Conservation (phyloP, 2,888 invertebrate species). For the Drymonia ruficornis region DNA sequence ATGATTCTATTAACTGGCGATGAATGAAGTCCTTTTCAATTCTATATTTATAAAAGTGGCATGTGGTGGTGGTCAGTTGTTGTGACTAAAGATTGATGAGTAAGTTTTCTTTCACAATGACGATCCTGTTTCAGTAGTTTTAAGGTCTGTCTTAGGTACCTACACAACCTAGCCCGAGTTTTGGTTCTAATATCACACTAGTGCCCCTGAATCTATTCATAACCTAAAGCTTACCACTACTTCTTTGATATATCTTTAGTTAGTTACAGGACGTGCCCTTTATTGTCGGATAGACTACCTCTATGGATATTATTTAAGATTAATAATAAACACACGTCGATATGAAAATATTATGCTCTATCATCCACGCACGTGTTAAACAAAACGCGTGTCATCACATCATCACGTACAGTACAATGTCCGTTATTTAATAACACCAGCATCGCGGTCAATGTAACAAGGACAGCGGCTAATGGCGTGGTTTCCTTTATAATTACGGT, state of each 20-base stretch:
- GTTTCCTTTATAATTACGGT: conserved; percentile 14
- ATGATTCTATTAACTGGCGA: background rate
- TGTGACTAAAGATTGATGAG: too few relatives aligned
- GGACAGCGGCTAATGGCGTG: conserved; percentile 21
- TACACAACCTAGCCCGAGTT: too few relatives aligned
- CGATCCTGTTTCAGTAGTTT: too few relatives aligned
- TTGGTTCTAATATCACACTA: too few relatives aligned
- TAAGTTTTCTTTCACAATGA: too few relatives aligned
- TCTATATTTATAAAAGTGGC: background rate
- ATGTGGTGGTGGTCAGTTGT: too few relatives aligned
- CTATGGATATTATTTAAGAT: background rate
- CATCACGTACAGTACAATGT: conserved; percentile 7
- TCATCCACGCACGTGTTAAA: background rate
- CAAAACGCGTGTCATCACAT: conserved; percentile 2
- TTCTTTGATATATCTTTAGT: too few relatives aligned
- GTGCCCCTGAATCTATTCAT: rapidly evolving
- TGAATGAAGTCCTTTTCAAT: background rate
- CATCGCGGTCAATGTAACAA: conserved; percentile 21
- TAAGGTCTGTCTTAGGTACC: too few relatives aligned
- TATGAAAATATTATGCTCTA: background rate
- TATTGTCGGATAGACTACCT: too few relatives aligned
- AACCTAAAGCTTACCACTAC: too few relatives aligned
- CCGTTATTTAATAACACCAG: conserved; percentile 24
- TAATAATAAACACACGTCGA: background rate
- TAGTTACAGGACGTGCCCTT: too few relatives aligned